Percentiles rank a stretch among this genome's conserved stretches.
phyloP scores from a whole-genome alignment of 2,797 vertebrate genomes.

The Acanthornis magna region DNA sequence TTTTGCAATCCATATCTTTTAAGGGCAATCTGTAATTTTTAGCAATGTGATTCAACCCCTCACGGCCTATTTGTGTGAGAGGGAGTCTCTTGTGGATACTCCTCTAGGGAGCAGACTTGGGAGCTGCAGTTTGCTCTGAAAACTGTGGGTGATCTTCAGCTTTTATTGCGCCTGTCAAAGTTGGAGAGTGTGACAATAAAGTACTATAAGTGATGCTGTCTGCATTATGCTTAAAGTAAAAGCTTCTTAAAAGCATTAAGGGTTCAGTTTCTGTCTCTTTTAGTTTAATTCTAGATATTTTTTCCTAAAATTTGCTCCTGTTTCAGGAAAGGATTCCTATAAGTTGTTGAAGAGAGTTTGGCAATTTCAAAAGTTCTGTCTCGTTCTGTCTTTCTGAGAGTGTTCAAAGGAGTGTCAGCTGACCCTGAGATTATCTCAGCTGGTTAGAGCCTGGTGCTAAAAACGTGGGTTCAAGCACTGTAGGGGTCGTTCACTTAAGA shows the following conservation, averaged over 20 bases:
- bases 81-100: background rate
- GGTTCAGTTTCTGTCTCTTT: background rate
- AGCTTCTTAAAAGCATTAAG: background rate
- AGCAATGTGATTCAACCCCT: background rate
- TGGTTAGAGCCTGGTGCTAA: background rate
- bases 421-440: background rate
- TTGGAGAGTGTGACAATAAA: background rate
- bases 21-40: background rate
- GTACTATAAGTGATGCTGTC: accelerated
- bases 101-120: background rate
- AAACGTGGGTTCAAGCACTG: accelerated
- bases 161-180: background rate
- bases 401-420: background rate
- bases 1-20: background rate
- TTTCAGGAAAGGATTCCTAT: background rate
- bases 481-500: background rate
- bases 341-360: background rate
- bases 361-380: background rate
- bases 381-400: background rate
- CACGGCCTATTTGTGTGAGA: background rate
- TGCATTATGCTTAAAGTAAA: background rate
- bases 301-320: background rate
- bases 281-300: background rate
- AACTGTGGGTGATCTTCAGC: slow-evolving; percentile 8
- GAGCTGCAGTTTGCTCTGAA: background rate